Conservation (phyloP, 2,113 vertebrate genomes). For the Maccullochella peelii region DNA sequence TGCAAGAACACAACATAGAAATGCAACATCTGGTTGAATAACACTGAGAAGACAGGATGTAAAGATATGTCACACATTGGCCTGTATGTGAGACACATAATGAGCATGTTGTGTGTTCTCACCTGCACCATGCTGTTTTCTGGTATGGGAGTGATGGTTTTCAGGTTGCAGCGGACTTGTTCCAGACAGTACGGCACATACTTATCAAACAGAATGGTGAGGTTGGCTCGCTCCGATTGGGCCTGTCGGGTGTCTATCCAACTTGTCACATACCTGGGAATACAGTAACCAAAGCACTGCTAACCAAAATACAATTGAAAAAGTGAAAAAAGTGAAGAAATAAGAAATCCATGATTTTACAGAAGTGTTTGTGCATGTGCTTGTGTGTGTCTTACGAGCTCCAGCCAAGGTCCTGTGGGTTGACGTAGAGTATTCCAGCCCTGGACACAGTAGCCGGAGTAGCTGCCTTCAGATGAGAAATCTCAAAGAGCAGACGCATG, state of each 20-base stretch:
- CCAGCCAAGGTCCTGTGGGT: slow-evolving; percentile 86
- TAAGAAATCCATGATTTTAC: background rate
- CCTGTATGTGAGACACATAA: background rate
- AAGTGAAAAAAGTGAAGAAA: background rate
- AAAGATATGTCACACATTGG: background rate
- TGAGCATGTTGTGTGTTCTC: background rate
- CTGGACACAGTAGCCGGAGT: slow-evolving; percentile 85
- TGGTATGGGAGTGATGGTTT: slow-evolving; percentile 85
- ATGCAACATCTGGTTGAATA: background rate
- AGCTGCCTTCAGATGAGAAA: slow-evolving; percentile 81
- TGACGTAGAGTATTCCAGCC: slow-evolving; percentile 84
- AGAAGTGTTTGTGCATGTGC: background rate
- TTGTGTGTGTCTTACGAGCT: slow-evolving; percentile 78
- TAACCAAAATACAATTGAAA: background rate
- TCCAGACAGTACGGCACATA: slow-evolving; percentile 85
- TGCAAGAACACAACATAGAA: background rate
- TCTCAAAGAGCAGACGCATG: slow-evolving; percentile 86
- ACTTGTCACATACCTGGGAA: slow-evolving; percentile 80
- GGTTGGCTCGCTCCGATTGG: slow-evolving; percentile 85
- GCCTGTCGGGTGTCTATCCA: slow-evolving; percentile 84
- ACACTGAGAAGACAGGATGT: background rate
- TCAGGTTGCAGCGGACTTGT: slow-evolving; percentile 85
- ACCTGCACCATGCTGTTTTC: slow-evolving; percentile 86
- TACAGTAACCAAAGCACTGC: background rate
- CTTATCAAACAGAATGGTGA: slow-evolving; percentile 84